Evolutionary conservation across 92 coral and sea anemone genomes (phyloP).

Genomic region (Umimayanthus chanpuru): DNA sequence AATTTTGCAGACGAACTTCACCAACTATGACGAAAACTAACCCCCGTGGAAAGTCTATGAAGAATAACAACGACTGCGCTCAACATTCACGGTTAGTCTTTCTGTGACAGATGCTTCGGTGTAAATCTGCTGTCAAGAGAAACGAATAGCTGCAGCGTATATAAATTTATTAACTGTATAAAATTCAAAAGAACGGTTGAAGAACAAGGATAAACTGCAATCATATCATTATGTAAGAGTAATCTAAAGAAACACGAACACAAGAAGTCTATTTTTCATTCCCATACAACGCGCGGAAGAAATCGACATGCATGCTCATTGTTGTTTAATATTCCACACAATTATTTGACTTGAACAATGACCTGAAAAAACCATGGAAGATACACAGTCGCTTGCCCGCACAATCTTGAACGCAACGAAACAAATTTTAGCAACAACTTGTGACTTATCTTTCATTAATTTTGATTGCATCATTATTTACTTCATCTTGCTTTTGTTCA

Average conservation of each 20-base stretch:
- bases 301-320: not conserved
- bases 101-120: constrained; percentile 38
- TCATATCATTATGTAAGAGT: not conserved
- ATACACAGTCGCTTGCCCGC: not conserved
- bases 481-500: not conserved
- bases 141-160: not conserved
- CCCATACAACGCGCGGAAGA: not conserved
- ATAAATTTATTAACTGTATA: not conserved
- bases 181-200: not conserved
- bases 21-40: not conserved
- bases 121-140: constrained; percentile 29
- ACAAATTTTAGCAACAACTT: not conserved
- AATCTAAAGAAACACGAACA: not conserved
- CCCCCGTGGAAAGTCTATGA: not conserved
- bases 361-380: not conserved
- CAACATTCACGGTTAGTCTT: not conserved
- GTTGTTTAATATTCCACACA: not conserved
- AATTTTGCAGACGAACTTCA: not conserved
- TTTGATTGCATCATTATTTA: not conserved
- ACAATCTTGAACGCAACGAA: not conserved
- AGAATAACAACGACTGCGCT: no score
- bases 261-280: not conserved
- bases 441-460: not conserved
- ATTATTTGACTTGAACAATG: not conserved
- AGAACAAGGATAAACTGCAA: not conserved